Percentiles rank a stretch among this genome's conserved stretches.
phyloP scores from a whole-genome alignment of 2,888 invertebrate genomes.

The Lepidochrysops patricia region DNA sequence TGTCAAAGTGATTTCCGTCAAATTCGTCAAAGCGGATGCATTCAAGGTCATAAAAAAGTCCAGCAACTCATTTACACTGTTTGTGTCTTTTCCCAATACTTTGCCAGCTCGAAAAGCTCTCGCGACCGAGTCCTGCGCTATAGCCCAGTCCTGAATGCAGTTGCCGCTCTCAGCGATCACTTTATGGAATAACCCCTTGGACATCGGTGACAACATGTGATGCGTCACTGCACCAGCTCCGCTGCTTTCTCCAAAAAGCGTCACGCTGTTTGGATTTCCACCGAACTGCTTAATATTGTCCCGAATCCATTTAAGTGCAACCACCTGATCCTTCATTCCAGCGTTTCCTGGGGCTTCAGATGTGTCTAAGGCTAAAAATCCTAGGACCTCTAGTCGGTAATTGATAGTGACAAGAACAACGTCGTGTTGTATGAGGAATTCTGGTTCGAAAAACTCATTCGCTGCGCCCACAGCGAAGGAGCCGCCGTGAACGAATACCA shows the following conservation, averaged over 20 bases:
- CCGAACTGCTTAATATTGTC: conserved; percentile 39
- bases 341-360: conserved; percentile 46
- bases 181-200: conserved; percentile 41
- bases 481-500: conserved; percentile 54
- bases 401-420: conserved; percentile 51
- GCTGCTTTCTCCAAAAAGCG: conserved; percentile 47
- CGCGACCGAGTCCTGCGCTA: conserved; percentile 19
- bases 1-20: conserved; percentile 30
- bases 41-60: conserved; percentile 29
- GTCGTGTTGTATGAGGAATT: conserved; percentile 43
- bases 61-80: conserved; percentile 26
- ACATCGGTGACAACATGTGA: conserved; percentile 45
- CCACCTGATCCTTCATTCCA: conserved; percentile 45
- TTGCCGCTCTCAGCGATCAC: conserved; percentile 44
- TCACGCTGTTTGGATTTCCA: conserved; percentile 38
- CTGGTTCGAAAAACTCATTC: conserved; percentile 39
- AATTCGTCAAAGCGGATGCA: conserved; percentile 26
- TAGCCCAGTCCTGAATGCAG: conserved; percentile 30
- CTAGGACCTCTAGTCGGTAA: conserved; percentile 45
- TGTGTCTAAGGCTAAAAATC: conserved; percentile 38
- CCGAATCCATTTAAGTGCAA: conserved; percentile 38
- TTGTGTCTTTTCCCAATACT: conserved; percentile 29
- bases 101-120: conserved; percentile 30
- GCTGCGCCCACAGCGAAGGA: conserved; percentile 41
- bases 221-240: conserved; percentile 43